Evolutionary conservation across 2,888 invertebrate genomes (phyloP).

Genomic region (Hirtodrosophila cameraria): DNA sequence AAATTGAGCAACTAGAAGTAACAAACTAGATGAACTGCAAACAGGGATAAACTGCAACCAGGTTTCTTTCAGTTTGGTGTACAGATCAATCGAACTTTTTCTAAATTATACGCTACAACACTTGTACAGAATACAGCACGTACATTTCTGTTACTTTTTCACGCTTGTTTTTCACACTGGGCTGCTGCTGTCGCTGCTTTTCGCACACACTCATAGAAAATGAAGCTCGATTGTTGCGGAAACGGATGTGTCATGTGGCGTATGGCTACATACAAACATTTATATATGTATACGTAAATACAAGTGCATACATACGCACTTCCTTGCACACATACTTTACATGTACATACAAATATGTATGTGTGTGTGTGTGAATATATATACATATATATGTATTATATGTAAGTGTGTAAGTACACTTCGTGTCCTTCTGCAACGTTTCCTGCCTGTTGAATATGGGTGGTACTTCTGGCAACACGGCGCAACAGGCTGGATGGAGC

Average conservation of each 20-base stretch:
- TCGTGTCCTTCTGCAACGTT: constrained; percentile 22
- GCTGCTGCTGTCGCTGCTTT: background rate
- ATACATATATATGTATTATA: background rate
- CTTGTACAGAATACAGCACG: background rate
- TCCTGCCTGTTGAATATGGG: constrained; percentile 80
- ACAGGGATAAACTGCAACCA: no score
- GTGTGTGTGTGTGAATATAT: background rate
- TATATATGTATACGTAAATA: no score
- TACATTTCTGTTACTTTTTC: background rate
- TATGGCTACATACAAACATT: constrained; percentile 14
- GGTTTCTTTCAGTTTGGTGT: no score
- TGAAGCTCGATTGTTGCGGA: constrained; percentile 60
- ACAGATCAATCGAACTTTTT: no score
- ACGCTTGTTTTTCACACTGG: background rate
- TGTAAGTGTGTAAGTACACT: background rate
- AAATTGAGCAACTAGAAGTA: no score
- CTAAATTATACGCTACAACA: no score
- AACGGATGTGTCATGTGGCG: constrained; percentile 57
- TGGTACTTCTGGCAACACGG: constrained; percentile 34
- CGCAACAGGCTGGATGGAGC: constrained; percentile 56
- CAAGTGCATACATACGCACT: background rate
- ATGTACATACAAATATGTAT: background rate
- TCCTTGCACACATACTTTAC: background rate
- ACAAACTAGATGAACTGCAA: no score
- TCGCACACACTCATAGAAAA: constrained; percentile 16